phyloP scores from a whole-genome alignment of 2,113 vertebrate genomes.

The Halcyon senegalensis region DNA sequence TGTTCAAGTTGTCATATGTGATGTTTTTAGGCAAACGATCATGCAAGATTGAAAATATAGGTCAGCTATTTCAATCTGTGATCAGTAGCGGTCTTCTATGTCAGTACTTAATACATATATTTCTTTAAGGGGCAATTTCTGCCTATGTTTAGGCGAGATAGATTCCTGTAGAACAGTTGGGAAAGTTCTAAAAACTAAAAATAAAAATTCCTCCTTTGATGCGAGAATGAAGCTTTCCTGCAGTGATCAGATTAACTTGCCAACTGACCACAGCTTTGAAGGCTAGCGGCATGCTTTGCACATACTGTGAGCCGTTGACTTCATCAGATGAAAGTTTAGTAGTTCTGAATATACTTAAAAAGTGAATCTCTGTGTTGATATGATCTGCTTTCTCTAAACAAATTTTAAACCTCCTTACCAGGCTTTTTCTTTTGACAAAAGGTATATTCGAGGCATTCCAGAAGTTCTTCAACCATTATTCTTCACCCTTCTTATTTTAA shows the following conservation, averaged over 20 bases:
- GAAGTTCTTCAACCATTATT: not conserved
- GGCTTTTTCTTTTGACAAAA: not conserved
- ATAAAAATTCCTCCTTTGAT: constrained; percentile 69
- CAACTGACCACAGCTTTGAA: constrained; percentile 66
- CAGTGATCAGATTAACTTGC: constrained; percentile 67
- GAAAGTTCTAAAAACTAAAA: constrained; percentile 5
- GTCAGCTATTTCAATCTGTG: not conserved
- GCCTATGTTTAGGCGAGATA: constrained; percentile 54
- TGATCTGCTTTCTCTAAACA: constrained; percentile 1
- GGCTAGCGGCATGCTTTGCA: constrained; percentile 29
- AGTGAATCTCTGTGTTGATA: constrained; percentile 30
- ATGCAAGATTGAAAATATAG: not conserved
- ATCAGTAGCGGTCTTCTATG: constrained; percentile 9
- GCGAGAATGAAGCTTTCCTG: constrained; percentile 54
- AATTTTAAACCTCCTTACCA: not conserved
- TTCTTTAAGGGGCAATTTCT: constrained; percentile 31
- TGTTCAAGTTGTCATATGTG: not conserved
- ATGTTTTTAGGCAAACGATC: not conserved
- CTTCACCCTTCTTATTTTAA: not conserved
- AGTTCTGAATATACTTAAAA: constrained; percentile 61
- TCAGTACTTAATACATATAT: constrained; percentile 50
- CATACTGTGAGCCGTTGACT: constrained; percentile 57
- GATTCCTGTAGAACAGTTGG: constrained; percentile 1
- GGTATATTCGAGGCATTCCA: not conserved
- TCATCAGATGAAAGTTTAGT: constrained; percentile 53